Conservation (phyloP, 2,797 vertebrate species). For the Lates japonicus region DNA sequence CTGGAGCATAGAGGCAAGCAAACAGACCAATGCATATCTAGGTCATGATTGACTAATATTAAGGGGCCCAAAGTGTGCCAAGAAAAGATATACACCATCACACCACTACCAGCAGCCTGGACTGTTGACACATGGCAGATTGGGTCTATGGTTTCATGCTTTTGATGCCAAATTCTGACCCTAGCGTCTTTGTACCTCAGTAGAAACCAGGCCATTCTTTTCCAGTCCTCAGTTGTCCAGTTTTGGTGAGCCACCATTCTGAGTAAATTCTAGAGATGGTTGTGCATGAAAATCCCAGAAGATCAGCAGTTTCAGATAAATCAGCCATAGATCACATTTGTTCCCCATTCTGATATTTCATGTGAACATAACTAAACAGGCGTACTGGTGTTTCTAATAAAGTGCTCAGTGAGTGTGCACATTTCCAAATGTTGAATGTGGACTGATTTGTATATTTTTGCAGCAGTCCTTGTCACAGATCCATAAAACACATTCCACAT, state of each 20-base stretch:
- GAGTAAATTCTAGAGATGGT: not conserved
- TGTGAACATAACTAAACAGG: not conserved
- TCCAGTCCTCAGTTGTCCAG: no score
- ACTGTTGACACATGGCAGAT: not conserved
- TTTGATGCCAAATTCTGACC: not conserved
- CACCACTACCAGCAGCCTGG: not conserved
- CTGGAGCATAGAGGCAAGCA: no score
- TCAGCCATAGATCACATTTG: not conserved
- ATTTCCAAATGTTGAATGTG: not conserved
- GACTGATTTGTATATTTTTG: not conserved
- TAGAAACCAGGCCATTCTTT: no score
- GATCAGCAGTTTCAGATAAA: not conserved
- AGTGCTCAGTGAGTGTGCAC: no score
- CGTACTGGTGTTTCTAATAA: not conserved
- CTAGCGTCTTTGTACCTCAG: not conserved
- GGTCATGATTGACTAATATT: not conserved
- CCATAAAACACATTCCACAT: conserved; percentile 9
- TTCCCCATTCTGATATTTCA: not conserved
- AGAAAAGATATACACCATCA: not conserved
- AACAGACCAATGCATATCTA: no score
- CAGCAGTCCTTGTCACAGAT: not conserved
- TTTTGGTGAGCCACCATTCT: not conserved
- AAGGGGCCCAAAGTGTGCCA: not conserved
- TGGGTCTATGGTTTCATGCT: no score
- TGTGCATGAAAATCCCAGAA: not conserved